Percentiles rank a stretch among this genome's conserved stretches.
Evolutionary conservation across 2,888 invertebrate genomes (phyloP).

Genomic region (Mactromeris polynyma): DNA sequence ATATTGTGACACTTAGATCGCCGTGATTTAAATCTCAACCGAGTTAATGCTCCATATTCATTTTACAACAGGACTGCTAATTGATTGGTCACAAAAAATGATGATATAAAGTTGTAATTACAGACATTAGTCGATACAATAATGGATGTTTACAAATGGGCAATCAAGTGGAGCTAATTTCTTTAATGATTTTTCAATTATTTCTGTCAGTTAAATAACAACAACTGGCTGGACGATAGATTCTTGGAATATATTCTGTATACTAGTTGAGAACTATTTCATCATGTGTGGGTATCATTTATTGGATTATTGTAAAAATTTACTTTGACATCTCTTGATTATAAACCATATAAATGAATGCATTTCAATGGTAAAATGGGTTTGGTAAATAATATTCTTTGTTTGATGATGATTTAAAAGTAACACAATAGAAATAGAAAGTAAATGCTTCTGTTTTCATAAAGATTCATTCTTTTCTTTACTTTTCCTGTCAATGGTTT

Average conservation of each 20-base stretch:
- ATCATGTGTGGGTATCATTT: conserved; percentile 3
- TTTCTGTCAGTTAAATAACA: conserved; percentile 12
- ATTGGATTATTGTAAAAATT: background rate
- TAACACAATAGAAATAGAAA: background rate
- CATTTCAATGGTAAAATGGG: background rate
- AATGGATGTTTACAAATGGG: conserved; percentile 38
- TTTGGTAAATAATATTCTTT: background rate
- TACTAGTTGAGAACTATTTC: background rate
- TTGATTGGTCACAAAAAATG: conserved; percentile 43
- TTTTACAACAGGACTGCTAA: conserved; percentile 22
- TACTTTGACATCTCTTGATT: background rate
- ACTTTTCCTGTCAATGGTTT: no score
- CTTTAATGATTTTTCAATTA: conserved; percentile 51
- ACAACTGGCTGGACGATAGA: background rate
- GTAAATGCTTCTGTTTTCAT: no score
- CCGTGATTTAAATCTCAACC: conserved; percentile 27
- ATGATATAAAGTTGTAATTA: conserved; percentile 41
- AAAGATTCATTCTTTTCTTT: no score
- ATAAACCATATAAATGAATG: background rate
- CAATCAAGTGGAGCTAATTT: conserved; percentile 40
- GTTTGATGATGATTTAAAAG: background rate
- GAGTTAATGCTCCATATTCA: conserved; percentile 15
- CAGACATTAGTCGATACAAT: conserved; percentile 32
- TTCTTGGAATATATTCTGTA: background rate
- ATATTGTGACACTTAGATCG: conserved; percentile 20